Base-by-base conservation (phyloP, 2,888 invertebrate species). In the Mimas tiliae region DNA sequence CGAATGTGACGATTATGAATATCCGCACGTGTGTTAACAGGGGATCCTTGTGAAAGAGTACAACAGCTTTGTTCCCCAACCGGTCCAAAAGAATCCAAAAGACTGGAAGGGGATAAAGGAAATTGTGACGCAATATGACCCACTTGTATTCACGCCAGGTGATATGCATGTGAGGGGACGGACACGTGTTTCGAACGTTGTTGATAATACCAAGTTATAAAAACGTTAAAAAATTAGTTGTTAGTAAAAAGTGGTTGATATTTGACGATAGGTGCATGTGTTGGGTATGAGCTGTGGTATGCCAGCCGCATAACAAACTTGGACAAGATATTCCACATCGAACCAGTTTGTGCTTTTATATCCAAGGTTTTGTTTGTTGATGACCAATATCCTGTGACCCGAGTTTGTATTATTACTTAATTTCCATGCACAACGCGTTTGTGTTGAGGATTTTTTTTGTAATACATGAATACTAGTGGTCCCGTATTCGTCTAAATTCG, bases 121-220 rank as follows among this genome's bases (percentile, higher is more conserved):
- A 81, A 76, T 75, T 74, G 72, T 81, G 75, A 81, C 80, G 86
- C 83, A 88, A 90, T 84, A 91, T 91, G 92, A 92, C 92, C 92
- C 90, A 92, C 88, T 91, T 92, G 76, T 83, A 76, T 67, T 72
- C 67, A 65, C 65, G 67, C 91, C 91, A 92, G 91, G 91, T 92
- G 91, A 88, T 87, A 82, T 90, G 88, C 90, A 90, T 89, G 79
- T 82, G 87, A 89, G 88, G 86, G 80, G 53, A 53, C 53, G 51
- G 67, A 72, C 70, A 72, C 67, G 63, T 67, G 67, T 72, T 65
- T 62, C 65, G 67, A 70, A 65, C 33, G 33, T 55, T 16, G n/a
- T n/a, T 42, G 42, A 38, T 58, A 42, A 58, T 19, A 58, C 55
- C 1, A 38, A 19, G 16, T 55, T 38, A 7, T 3, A 27, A 58